Base-by-base conservation (phyloP, 2,113 vertebrate species). In the Rhabdomys dilectus region DNA sequence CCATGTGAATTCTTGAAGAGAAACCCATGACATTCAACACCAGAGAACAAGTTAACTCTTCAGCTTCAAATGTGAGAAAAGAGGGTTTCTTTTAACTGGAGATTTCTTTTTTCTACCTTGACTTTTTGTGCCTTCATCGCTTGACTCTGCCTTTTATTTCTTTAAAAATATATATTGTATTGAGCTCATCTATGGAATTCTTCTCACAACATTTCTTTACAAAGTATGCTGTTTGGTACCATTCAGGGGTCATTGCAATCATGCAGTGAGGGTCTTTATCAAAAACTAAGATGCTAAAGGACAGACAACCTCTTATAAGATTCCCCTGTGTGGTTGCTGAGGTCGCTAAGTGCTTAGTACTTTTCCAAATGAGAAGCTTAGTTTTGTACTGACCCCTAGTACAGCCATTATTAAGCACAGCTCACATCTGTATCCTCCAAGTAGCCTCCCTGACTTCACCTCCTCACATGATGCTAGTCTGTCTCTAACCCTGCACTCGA, bases 1-100 rank as follows among this genome's bases (percentile, higher is more conserved):
- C 77, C 84, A 72, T 88, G 11, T 76, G 48, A 72, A 94, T 56
- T 92, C 21, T 36, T 81, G 19, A 92, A 88, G 91, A 89, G 64
- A 45, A 68, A 89, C 58, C 7, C 31, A 5, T 66, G 45, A 21
- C 22, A 39, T 64, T 76, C 36, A 22, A 70, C 82, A 7, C 16
- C 17, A 34, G 89, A 85, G 22, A 45, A 78, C 36, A 94, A 36
- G 42, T 51, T 62, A 87, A 75, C 89, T 58, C 64, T 91, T 36
- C 77, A 91, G 36, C 51, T 56, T 68, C n/a, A 89, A 70, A 48
- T 66, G 48, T 51, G 4, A 81, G 36, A 95, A 82, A 91, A 45
- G 9, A 70, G 31, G 15, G 58, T 82, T 90, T 86, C 58, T 89
- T 76, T 91, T 51, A 48, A 62, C 1, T 64, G 78, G 75, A 96